These are phyloP conservation scores for Hemibagrus guttatus DNA, from an alignment of 2,797 vertebrate species.

Conservation along the genomic window DNA sequence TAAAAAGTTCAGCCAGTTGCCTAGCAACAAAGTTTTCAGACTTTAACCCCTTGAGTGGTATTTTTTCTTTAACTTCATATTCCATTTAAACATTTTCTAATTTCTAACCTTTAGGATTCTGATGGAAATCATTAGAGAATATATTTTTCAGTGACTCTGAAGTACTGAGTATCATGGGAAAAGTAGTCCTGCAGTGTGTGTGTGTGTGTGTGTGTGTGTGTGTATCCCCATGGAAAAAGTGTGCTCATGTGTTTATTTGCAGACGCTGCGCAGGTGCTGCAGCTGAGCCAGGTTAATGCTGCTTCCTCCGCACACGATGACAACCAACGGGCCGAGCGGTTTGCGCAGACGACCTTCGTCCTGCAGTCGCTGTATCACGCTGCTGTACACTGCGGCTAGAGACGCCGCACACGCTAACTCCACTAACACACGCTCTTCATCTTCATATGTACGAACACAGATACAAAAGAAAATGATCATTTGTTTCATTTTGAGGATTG, in stretches of 20 bases:
- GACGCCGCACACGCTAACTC: slow-evolving; percentile 66
- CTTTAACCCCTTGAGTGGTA: background rate
- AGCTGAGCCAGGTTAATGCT: slow-evolving; percentile 61
- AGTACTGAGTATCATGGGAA: background rate
- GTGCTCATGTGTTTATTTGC: slow-evolving; percentile 47
- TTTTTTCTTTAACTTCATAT: background rate
- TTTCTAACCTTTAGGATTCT: background rate
- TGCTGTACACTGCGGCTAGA: slow-evolving; percentile 64
- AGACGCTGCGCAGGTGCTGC: slow-evolving; percentile 50
- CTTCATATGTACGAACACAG: slow-evolving; percentile 47
- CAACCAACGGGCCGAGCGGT: slow-evolving; percentile 58
- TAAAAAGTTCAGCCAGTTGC: background rate
- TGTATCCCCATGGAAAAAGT: too few relatives aligned
- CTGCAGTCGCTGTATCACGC: slow-evolving; percentile 60
- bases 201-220: background rate
- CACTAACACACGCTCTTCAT: slow-evolving; percentile 68
- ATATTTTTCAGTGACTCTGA: background rate
- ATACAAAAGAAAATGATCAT: background rate
- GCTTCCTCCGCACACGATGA: slow-evolving; percentile 68
- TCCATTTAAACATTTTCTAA: background rate
- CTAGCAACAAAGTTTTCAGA: background rate
- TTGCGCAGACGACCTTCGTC: slow-evolving; percentile 56
- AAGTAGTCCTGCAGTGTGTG: background rate
- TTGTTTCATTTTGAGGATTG: background rate
- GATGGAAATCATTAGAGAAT: background rate